A percentile compares a stretch with the other conserved stretches of the same genome.
phyloP scores from a whole-genome alignment of 92 coral and sea anemone species.

The Epizoanthus stellaris region DNA sequence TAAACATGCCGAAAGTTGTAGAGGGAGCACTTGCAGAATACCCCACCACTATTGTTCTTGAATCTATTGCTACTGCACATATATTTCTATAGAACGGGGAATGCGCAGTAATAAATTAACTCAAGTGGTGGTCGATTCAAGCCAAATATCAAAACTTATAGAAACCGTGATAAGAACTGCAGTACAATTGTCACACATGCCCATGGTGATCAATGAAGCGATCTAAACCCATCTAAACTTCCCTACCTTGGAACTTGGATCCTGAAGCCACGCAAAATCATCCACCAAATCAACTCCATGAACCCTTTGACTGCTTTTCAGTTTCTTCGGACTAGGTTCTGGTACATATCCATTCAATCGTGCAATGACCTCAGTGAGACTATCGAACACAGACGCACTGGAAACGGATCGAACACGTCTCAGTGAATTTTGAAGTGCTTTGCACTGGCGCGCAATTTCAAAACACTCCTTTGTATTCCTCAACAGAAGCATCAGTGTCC shows the following conservation, averaged over 20 bases:
- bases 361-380: constrained; percentile 27
- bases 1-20: too few species aligned
- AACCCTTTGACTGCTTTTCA: constrained; percentile 46
- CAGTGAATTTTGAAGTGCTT: background rate
- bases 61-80: too few species aligned
- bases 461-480: constrained; percentile 38
- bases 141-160: too few species aligned
- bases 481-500: constrained; percentile 40
- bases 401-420: constrained; percentile 26
- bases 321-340: constrained; percentile 65
- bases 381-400: constrained; percentile 10
- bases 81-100: too few species aligned
- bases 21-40: too few species aligned
- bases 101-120: too few species aligned
- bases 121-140: too few species aligned
- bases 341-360: constrained; percentile 57
- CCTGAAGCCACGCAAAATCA: constrained; percentile 82
- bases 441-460: constrained; percentile 63
- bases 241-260: constrained; percentile 69
- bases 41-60: too few species aligned
- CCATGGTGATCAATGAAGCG: too few species aligned
- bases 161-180: too few species aligned
- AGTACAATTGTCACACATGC: too few species aligned
- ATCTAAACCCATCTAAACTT: background rate
- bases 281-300: constrained; percentile 83